phyloP scores from a whole-genome alignment of 2,888 invertebrate species.

The Temnothorax rugatulus region DNA sequence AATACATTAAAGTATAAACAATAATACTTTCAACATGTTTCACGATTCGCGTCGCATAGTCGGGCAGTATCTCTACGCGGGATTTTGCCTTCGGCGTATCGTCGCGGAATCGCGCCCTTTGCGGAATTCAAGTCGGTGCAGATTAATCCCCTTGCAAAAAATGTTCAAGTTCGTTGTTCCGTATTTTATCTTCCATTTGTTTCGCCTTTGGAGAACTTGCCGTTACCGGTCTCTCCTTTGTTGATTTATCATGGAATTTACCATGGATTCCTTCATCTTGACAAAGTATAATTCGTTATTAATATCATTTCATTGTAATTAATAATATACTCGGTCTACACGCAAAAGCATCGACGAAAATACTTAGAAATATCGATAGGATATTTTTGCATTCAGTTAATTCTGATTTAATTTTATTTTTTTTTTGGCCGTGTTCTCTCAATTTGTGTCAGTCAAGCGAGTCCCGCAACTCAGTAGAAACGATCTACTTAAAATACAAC shows the following conservation, averaged over 20 bases:
- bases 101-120: conserved; percentile 22
- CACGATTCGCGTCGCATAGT: conserved; percentile 22
- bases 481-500: conserved; percentile 1
- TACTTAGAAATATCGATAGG: background rate
- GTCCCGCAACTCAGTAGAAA: background rate
- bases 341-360: background rate
- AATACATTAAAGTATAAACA: conserved; percentile 82
- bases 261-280: background rate
- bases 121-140: conserved; percentile 22
- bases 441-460: conserved; percentile 6
- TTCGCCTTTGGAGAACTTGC: background rate
- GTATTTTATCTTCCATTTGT: background rate
- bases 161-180: conserved; percentile 28
- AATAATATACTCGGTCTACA: background rate
- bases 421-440: background rate
- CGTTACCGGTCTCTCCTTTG: background rate
- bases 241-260: background rate
- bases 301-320: background rate
- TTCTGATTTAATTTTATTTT: background rate
- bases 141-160: conserved; percentile 17
- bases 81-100: background rate
- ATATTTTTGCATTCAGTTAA: background rate
- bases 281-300: background rate
- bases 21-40: conserved; percentile 85
- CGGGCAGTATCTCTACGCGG: background rate